Conservation (phyloP, 2,113 vertebrate genomes). For the Rynchops niger region DNA sequence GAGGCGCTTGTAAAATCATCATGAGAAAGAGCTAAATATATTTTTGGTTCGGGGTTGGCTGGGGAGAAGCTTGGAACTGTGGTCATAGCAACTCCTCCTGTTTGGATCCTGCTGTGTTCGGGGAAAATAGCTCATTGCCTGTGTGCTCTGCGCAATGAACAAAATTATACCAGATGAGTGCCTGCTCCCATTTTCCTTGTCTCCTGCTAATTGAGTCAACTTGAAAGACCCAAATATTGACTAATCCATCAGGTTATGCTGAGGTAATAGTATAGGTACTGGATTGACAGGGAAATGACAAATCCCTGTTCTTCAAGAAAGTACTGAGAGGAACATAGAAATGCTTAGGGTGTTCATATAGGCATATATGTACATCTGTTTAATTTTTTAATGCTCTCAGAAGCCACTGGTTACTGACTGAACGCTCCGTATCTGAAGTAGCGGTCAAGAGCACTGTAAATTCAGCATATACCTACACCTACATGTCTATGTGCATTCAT, state of each 20-base stretch:
- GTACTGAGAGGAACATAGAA: background rate
- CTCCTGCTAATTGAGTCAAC: background rate
- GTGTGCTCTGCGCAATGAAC: background rate
- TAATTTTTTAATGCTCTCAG: background rate
- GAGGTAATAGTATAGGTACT: background rate
- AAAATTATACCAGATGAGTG: background rate
- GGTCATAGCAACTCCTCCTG: background rate
- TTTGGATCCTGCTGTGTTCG: background rate
- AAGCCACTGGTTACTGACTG: background rate
- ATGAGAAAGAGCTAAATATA: background rate
- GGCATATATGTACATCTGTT: too few relatives aligned
- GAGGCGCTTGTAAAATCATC: too few relatives aligned
- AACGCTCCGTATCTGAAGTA: background rate
- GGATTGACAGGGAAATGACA: background rate
- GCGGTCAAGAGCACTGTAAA: background rate
- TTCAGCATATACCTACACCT: background rate
- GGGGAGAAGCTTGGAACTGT: background rate
- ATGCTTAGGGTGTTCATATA: too few relatives aligned
- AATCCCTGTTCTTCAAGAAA: background rate
- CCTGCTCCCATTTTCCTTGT: background rate
- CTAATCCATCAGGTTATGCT: background rate
- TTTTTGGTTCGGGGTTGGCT: background rate
- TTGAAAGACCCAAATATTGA: background rate
- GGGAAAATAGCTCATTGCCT: background rate
- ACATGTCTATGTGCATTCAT: background rate